These are phyloP conservation scores for Cydia splendana DNA, from an alignment of 1,140 invertebrate species.

Conservation along the genomic window DNA sequence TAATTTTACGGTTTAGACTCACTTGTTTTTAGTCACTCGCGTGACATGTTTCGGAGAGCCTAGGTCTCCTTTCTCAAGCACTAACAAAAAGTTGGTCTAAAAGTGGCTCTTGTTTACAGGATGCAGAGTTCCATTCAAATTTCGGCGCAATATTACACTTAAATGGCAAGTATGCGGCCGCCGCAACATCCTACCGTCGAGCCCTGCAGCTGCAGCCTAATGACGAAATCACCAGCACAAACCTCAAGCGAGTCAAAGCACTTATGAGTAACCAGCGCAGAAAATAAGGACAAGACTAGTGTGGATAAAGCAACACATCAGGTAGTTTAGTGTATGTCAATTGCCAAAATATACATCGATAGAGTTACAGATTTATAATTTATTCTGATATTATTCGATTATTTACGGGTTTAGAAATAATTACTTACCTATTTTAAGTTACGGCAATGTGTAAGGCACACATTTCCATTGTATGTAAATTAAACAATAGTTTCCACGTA, in stretches of 20 bases:
- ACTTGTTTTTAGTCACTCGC: no score
- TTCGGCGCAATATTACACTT: conserved; percentile 95
- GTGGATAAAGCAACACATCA: conserved; percentile 40
- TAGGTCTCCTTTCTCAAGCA: no score
- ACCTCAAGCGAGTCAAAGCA: conserved; percentile 88
- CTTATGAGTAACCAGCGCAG: conserved; percentile 69
- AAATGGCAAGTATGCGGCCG: conserved; percentile 93
- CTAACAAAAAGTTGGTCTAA: no score
- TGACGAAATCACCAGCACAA: conserved; percentile 92
- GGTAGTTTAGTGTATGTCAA: conserved; percentile 59
- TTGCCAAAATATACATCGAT: conserved; percentile 59
- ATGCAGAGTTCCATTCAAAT: conserved; percentile 94
- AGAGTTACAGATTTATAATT: conserved; percentile 38
- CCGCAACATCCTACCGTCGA: conserved; percentile 89
- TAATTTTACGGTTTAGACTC: no score
- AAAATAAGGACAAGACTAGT: conserved; percentile 50
- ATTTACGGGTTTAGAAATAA: conserved; percentile 11
- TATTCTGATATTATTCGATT: conserved; percentile 30
- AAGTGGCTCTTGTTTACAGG: conserved; percentile 79
- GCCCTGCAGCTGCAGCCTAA: conserved; percentile 91
- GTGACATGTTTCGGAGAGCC: no score
- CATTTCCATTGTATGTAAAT: conserved; percentile 19
- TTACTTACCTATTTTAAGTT: background rate
- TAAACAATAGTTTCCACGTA: conserved; percentile 25
- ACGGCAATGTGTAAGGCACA: conserved; percentile 4